These are phyloP conservation scores for Druon quercuslanigerum DNA, from an alignment of 1,140 invertebrate genomes.

Conservation along the genomic window DNA sequence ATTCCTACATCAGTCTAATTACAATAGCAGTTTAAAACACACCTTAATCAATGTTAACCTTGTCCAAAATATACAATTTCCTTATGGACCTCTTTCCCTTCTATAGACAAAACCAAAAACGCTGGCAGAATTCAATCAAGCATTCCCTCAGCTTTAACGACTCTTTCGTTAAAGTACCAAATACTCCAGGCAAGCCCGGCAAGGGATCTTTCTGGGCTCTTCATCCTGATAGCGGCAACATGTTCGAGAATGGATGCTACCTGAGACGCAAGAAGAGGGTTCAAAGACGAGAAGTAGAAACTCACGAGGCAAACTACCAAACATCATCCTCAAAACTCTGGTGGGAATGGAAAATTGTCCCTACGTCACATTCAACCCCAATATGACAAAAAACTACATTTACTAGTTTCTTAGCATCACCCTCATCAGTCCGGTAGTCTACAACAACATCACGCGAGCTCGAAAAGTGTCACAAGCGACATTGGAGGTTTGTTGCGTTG, in stretches of 20 bases:
- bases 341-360: conserved; percentile 72
- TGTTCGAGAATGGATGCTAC: too few relatives aligned
- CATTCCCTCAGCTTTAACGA: too few relatives aligned
- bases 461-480: too few relatives aligned
- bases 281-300: conserved; percentile 97
- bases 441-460: too few relatives aligned
- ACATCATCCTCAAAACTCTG: conserved; percentile 78
- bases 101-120: conserved; percentile 99
- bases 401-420: conserved; percentile 64
- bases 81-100: conserved; percentile 99
- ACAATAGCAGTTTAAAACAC: conserved; percentile 99
- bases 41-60: conserved; percentile 95
- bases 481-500: too few relatives aligned
- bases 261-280: conserved; percentile 97
- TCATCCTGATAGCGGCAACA: too few relatives aligned
- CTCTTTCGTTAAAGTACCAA: too few relatives aligned
- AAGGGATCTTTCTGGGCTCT: too few relatives aligned
- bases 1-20: too few relatives aligned
- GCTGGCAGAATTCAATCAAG: too few relatives aligned
- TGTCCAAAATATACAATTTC: conserved; percentile 99
- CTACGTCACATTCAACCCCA: conserved; percentile 73
- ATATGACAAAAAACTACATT: conserved; percentile 75
- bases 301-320: too few relatives aligned
- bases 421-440: conserved; percentile 71
- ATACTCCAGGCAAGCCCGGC: conserved; percentile 99